Evolutionary conservation across 2,888 invertebrate genomes (phyloP), one percentile per base, ranked within the genome.

Genomic region (Merodon equestris): DNA sequence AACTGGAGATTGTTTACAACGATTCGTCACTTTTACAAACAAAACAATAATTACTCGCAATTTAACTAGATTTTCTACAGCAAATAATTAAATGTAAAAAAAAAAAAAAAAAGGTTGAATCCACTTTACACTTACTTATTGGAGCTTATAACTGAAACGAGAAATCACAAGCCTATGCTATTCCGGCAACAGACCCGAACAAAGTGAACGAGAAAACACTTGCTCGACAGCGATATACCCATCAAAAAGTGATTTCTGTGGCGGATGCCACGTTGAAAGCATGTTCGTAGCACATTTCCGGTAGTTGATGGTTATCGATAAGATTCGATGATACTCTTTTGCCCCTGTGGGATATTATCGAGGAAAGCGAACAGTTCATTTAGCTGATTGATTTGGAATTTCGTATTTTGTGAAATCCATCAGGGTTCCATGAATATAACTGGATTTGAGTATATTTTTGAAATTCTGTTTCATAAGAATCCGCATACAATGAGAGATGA

Each of bases 181-280:
- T 90, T 91, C 90, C 91, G 91, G 91, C 91, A 90, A 91, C 90
- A 91, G 92, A 91, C 92, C 91, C 91, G 91, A 91, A 91, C 91
- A 92, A 92, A 92, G 92, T 92, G 92, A 90, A 90, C 91, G 92
- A 92, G 92, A 88, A 90, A 90, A 87, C 83, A 87, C 89, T 89
- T 89, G 89, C 87, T 66, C 82, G 79, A 82, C 82, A 83, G 76
- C 84, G 84, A 84, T 82, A 84, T 83, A 84, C 86, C 85, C 85
- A 64, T 64, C 84, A 27, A 27, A 7, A 7, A 83, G 82, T 61
- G 73, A 68, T 75, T 58, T 66, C 57, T 2, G 40, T 64, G 53
- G 57, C 67, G 76, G 81, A 71, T 76, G 83, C 83, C 83, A 83
- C 84, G 83, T 83, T 77, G 81, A 58, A 36, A 50, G 7, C 70